Percentiles rank a stretch among this genome's conserved stretches.
Conservation (phyloP, 2,888 invertebrate genomes). For the Synergus umbraculus region DNA sequence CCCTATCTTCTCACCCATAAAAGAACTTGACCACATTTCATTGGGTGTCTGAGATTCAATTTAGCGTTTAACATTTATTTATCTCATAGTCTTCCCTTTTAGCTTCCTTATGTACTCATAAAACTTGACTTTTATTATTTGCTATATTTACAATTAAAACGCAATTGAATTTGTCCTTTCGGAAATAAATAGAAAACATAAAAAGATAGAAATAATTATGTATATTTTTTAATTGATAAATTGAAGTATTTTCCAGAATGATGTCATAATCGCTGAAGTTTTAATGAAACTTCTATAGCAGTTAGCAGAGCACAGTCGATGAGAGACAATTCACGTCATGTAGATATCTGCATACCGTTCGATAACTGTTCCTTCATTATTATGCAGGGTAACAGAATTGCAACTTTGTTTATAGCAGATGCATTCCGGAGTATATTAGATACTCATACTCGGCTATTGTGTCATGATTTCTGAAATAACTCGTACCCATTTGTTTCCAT, state of each 20-base stretch:
- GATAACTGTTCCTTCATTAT: constrained; percentile 36
- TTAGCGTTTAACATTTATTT: constrained; percentile 68
- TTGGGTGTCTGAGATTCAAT: constrained; percentile 71
- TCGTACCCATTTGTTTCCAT: constrained; percentile 66
- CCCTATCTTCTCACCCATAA: constrained; percentile 53
- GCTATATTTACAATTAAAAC: neutral
- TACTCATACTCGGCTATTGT: constrained; percentile 56
- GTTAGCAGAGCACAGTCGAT: constrained; percentile 1
- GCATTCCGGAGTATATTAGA: constrained; percentile 39
- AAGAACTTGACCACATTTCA: constrained; percentile 63
- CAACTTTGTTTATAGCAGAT: constrained; percentile 37
- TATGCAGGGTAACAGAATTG: constrained; percentile 34
- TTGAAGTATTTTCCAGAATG: constrained; percentile 17
- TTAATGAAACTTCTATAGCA: constrained; percentile 31
- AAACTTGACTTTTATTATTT: neutral
- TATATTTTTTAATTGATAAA: constrained; percentile 10
- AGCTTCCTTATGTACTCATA: neutral
- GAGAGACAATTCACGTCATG: constrained; percentile 35
- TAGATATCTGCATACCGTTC: constrained; percentile 29
- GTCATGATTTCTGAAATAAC: constrained; percentile 67
- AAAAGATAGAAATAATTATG: neutral
- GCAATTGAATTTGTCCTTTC: neutral
- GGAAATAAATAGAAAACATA: neutral
- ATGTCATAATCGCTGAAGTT: constrained; percentile 25
- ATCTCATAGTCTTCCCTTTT: constrained; percentile 58